These are phyloP conservation scores for Premnoplex brunnescens DNA, from an alignment of 2,797 vertebrate genomes.

Conservation along the genomic window DNA sequence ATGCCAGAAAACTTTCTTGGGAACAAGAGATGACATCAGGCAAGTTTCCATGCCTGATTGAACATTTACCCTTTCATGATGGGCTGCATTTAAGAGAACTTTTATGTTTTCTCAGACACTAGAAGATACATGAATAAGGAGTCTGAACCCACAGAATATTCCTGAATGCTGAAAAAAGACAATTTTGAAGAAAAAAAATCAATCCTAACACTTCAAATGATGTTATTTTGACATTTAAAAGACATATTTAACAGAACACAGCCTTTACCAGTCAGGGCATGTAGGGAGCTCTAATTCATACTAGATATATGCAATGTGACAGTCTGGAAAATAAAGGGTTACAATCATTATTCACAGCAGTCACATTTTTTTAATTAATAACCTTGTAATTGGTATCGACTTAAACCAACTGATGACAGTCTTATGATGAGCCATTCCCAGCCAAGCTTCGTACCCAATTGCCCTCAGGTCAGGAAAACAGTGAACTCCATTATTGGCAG, in stretches of 20 bases:
- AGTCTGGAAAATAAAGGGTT: constrained; percentile 44
- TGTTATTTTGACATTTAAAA: background rate
- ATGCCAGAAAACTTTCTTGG: background rate
- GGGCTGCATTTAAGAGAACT: background rate
- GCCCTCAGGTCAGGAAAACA: constrained; percentile 65
- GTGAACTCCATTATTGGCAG: constrained; percentile 40
- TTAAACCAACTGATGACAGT: constrained; percentile 71
- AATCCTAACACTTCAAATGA: background rate
- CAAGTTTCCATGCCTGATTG: background rate
- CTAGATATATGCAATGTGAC: background rate
- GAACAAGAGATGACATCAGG: background rate
- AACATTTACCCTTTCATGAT: constrained; percentile 14
- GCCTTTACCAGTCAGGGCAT: background rate
- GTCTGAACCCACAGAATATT: background rate
- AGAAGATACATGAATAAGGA: background rate
- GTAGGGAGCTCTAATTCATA: background rate
- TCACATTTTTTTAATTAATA: constrained; percentile 80
- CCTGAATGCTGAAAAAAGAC: background rate
- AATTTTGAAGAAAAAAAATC: background rate
- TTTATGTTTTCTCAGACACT: background rate
- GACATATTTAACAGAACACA: background rate
- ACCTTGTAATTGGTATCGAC: constrained; percentile 78
- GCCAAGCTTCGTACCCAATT: constrained; percentile 51
- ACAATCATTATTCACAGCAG: constrained; percentile 46
- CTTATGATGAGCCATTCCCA: constrained; percentile 67